Evolutionary conservation across 2,888 invertebrate species (phyloP).

Genomic region (Choristoneura rosaceana): DNA sequence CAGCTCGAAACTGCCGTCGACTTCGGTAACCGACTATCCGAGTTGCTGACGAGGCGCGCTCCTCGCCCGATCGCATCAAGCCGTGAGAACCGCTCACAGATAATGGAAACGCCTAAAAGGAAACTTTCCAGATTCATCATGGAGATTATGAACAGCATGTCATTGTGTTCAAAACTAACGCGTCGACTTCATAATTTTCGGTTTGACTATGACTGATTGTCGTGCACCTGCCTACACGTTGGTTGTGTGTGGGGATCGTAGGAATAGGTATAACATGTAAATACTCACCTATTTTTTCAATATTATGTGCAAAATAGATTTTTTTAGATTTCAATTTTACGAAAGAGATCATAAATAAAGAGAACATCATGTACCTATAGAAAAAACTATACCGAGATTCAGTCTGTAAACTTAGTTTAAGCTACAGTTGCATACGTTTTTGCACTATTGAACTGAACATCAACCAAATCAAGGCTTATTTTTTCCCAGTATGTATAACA

Average conservation of each 20-base stretch:
- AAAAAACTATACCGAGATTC: no score
- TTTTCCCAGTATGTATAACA: no score
- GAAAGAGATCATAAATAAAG: no score
- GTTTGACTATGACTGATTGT: slow-evolving; percentile 23
- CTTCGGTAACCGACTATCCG: slow-evolving; percentile 12
- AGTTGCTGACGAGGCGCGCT: slow-evolving; percentile 26
- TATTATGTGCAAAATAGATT: background rate
- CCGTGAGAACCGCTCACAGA: slow-evolving; percentile 35
- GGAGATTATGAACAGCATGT: slow-evolving; percentile 29
- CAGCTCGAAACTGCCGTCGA: slow-evolving; percentile 18
- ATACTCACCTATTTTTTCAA: background rate
- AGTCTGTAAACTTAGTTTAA: no score
- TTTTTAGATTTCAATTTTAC: no score
- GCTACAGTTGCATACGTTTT: no score
- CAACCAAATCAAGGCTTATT: no score
- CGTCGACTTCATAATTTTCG: slow-evolving; percentile 31
- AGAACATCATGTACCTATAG: no score
- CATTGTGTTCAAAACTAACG: slow-evolving; percentile 37
- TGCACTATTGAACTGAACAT: no score
- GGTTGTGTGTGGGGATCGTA: slow-evolving; percentile 7
- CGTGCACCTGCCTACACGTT: background rate
- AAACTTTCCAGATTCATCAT: slow-evolving; percentile 42
- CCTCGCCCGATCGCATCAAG: slow-evolving; percentile 49
- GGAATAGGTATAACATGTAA: background rate
- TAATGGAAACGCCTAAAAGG: slow-evolving; percentile 41